These are phyloP conservation scores for Sclerurus mexicanus DNA, from an alignment of 2,113 vertebrate species.

Conservation along the genomic window DNA sequence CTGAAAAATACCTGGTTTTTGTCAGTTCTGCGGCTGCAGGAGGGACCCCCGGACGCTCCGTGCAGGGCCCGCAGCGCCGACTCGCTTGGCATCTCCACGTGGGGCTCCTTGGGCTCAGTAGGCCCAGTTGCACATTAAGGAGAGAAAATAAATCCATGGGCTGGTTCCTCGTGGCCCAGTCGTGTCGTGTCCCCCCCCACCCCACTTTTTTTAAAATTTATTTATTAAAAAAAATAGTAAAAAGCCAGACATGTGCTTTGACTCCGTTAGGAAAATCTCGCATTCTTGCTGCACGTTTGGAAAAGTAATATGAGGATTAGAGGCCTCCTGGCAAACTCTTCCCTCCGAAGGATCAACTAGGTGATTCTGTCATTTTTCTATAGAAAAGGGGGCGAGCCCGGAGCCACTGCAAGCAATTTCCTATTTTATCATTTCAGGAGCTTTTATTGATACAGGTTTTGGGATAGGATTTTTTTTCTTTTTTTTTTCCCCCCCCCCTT, in stretches of 20 bases:
- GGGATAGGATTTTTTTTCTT: background rate
- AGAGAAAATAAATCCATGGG: slow-evolving; percentile 27
- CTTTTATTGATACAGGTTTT: background rate
- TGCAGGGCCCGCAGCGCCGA: background rate
- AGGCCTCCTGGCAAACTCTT: slow-evolving; percentile 62
- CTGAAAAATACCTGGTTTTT: background rate
- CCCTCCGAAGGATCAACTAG: slow-evolving; percentile 26
- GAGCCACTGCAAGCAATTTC: background rate
- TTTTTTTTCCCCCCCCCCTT: background rate
- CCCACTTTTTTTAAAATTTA: no score
- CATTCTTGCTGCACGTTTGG: slow-evolving; percentile 45
- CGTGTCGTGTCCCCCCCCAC: rapidly evolving
- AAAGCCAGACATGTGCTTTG: background rate
- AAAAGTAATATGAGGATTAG: slow-evolving; percentile 43
- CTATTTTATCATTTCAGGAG: background rate
- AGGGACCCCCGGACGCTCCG: background rate
- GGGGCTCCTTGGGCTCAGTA: background rate
- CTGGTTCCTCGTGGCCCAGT: background rate
- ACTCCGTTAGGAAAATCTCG: slow-evolving; percentile 28
- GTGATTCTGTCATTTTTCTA: slow-evolving; percentile 33
- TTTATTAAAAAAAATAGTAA: background rate
- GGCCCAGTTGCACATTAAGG: slow-evolving; percentile 36
- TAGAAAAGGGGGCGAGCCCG: background rate
- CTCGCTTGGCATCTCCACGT: background rate
- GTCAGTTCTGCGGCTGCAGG: background rate